These are phyloP conservation scores for Drosophila falleni DNA, from an alignment of 2,888 invertebrate species.

Conservation along the genomic window DNA sequence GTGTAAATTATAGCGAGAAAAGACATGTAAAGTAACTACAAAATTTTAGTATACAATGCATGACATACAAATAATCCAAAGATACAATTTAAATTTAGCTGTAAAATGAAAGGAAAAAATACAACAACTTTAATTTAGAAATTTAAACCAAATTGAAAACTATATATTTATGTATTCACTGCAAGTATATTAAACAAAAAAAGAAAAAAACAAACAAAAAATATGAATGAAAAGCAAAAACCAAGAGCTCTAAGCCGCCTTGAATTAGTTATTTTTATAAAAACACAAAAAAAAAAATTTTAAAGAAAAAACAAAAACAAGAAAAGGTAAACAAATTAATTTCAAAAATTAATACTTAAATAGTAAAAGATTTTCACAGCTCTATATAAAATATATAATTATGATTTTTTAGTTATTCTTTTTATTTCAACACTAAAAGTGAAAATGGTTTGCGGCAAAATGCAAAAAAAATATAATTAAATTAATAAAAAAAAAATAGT, in stretches of 20 bases:
- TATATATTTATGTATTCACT: conserved; percentile 55
- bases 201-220: conserved; percentile 31
- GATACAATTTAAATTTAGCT: conserved; percentile 70
- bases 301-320: conserved; percentile 28
- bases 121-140: conserved; percentile 62
- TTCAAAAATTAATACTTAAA: conserved; percentile 66
- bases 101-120: conserved; percentile 70
- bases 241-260: conserved; percentile 80
- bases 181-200: conserved; percentile 25
- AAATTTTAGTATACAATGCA: conserved; percentile 53
- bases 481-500: conserved; percentile 32
- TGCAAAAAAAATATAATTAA: conserved; percentile 32
- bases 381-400: conserved; percentile 29
- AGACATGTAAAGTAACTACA: conserved; percentile 58
- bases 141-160: conserved; percentile 62
- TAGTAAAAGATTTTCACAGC: conserved; percentile 48
- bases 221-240: conserved; percentile 57
- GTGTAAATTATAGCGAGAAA: conserved; percentile 56
- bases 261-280: conserved; percentile 80
- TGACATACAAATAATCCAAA: conserved; percentile 68
- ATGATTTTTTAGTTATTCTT: conserved; percentile 35
- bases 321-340: conserved; percentile 54
- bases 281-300: conserved; percentile 53
- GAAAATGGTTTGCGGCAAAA: conserved; percentile 43
- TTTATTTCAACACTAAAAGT: conserved; percentile 67